Evolutionary conservation across 92 coral and sea anemone species (phyloP).

Genomic region (Porites evermanni): DNA sequence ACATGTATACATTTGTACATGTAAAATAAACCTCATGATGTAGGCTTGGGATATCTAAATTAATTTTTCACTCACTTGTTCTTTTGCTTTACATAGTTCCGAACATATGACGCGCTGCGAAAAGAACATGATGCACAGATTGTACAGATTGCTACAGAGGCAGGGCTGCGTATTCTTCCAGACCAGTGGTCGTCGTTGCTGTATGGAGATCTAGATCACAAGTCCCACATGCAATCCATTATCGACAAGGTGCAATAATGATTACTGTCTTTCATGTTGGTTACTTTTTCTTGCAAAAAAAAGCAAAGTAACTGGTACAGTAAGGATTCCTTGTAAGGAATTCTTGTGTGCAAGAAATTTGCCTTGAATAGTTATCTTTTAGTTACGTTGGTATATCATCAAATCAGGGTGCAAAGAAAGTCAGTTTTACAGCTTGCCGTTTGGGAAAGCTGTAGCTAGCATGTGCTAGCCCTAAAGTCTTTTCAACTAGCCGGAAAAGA

Average conservation of each 20-base stretch:
- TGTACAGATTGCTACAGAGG: constrained; percentile 92
- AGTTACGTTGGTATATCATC: no score
- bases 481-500: no score
- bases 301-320: not conserved
- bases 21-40: no score
- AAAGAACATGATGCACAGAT: constrained; percentile 95
- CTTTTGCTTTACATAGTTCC: constrained; percentile 55
- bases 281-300: not conserved
- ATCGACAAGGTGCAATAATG: constrained; percentile 75
- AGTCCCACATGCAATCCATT: constrained; percentile 94
- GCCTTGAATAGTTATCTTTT: no score
- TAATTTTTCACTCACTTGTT: no score
- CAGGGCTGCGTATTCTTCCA: constrained; percentile 91
- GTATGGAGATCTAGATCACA: constrained; percentile 89
- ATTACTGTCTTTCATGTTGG: not conserved
- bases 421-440: no score
- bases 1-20: not conserved
- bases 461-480: no score
- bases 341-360: no score
- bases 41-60: no score
- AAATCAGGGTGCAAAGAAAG: no score
- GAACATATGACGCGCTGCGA: constrained; percentile 86
- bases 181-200: constrained; percentile 94
- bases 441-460: no score
- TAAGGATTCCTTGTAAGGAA: no score